Base-by-base conservation (phyloP, 1,140 invertebrate genomes). In the Lamellibrachia luymesi region DNA sequence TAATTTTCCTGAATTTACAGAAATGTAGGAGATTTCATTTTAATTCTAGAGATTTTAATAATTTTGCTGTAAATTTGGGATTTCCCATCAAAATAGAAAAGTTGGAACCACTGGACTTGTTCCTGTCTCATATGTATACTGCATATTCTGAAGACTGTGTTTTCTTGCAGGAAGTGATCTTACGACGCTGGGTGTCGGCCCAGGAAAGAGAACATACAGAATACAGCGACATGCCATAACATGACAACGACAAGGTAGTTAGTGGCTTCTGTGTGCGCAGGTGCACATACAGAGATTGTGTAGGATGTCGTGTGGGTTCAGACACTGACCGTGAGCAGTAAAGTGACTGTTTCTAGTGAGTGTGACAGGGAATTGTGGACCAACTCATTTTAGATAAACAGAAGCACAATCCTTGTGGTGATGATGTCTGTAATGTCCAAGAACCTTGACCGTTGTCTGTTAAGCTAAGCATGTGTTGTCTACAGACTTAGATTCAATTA, bases 111-210 rank as follows among this genome's bases (percentile, higher is more conserved):
- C 27, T 49, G 91, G n/a, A 92, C 50, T n/a, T 17, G 13, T 91
- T 93, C n/a, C 50, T 51, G 90, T 13, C 51, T n/a, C 64, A 51
- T n/a, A 38, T 50, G 10, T 56, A 56, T 17, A 80, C 64, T 22
- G 17, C 64, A 8, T 38, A 38, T 38, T 10, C 64, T 80, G 8
- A 80, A 80, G 64, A 80, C 64, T 22, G 64, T 93, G 50, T 90
- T 92, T 92, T 51, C 80, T 91, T 51, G 51, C 80, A 93, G 93
- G 91, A 92, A 25, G 93, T 93, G 38, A 51, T 92, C 25, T 27
- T 93, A 27, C 90, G 52, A 56, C 51, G 93, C 50, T 93, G 93
- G 93, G 64, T 93, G 38, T 93, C 93, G 13, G 92, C 92, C 22
- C 90, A 93, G 25, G 93, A 93, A 49, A 52, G 93, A 17, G 91